Conservation (phyloP, 2,113 vertebrate genomes). For the Mastomys coucha region DNA sequence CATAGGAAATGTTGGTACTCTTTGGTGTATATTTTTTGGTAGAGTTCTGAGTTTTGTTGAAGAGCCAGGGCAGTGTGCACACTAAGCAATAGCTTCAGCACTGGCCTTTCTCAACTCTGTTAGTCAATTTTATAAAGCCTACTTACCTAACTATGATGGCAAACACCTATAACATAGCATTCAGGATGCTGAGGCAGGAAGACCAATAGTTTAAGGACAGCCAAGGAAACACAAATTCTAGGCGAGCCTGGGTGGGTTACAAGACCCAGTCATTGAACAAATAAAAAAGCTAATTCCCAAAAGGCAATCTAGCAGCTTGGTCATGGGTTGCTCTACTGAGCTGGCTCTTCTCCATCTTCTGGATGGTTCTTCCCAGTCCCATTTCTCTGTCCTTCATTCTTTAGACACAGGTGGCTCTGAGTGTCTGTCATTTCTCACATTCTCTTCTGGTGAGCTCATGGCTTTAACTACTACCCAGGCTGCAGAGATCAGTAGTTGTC, state of each 20-base stretch:
- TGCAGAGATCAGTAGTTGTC: background rate
- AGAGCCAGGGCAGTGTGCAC: background rate
- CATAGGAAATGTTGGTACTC: background rate
- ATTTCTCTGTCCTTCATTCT: slow-evolving; percentile 6
- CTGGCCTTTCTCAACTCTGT: background rate
- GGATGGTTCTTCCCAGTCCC: background rate
- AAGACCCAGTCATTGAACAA: background rate
- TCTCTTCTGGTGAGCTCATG: slow-evolving; percentile 42
- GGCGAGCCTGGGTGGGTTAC: background rate
- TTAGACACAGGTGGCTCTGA: background rate
- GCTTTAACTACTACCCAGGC: slow-evolving; percentile 32
- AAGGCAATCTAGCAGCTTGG: background rate
- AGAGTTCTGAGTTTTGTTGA: background rate
- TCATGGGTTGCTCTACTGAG: background rate
- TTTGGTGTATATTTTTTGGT: background rate
- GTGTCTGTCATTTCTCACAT: slow-evolving; percentile 42
- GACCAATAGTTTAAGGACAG: background rate
- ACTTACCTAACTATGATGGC: background rate
- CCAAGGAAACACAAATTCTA: background rate
- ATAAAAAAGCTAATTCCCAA: background rate
- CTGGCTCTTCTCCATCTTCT: background rate
- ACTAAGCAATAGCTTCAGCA: background rate
- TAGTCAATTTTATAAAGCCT: background rate
- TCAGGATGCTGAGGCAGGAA: background rate
- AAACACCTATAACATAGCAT: background rate